Evolutionary conservation across 2,797 vertebrate genomes (phyloP).

Genomic region (Chanos chanos): DNA sequence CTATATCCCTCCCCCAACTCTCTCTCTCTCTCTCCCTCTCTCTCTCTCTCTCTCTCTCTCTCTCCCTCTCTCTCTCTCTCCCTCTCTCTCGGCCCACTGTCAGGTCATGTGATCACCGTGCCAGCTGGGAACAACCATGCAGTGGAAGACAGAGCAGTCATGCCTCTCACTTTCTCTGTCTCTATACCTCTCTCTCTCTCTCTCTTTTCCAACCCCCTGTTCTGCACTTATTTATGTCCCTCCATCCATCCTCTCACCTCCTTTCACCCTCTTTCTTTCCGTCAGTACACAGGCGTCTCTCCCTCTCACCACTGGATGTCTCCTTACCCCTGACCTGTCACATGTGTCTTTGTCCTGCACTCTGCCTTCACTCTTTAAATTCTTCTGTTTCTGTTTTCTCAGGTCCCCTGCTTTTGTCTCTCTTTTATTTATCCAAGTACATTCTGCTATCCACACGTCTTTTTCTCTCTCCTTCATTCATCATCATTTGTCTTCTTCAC

Average conservation of each 20-base stretch:
- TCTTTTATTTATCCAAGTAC: slow-evolving; percentile 1
- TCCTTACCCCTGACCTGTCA: background rate
- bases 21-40: slow-evolving; percentile 51
- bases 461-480: slow-evolving; percentile 12
- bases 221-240: background rate
- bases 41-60: slow-evolving; percentile 47
- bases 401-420: background rate
- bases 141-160: slow-evolving; percentile 41
- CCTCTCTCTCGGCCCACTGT: slow-evolving; percentile 34
- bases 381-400: slow-evolving; percentile 1
- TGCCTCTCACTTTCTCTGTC: slow-evolving; percentile 1
- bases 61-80: slow-evolving; percentile 38
- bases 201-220: slow-evolving; percentile 10
- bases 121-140: slow-evolving; percentile 67
- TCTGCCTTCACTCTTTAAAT: slow-evolving; percentile 13
- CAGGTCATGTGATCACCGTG: slow-evolving; percentile 70
- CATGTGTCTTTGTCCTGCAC: background rate
- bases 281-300: slow-evolving; percentile 18
- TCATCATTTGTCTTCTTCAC: slow-evolving; percentile 15
- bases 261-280: background rate
- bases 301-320: slow-evolving; percentile 10
- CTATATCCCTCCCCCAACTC: slow-evolving; percentile 44
- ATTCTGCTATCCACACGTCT: background rate
- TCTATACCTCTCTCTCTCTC: background rate
- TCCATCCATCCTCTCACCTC: slow-evolving; percentile 4